These are phyloP conservation scores for Phortica variegata DNA, from an alignment of 1,140 invertebrate genomes.

Conservation along the genomic window DNA sequence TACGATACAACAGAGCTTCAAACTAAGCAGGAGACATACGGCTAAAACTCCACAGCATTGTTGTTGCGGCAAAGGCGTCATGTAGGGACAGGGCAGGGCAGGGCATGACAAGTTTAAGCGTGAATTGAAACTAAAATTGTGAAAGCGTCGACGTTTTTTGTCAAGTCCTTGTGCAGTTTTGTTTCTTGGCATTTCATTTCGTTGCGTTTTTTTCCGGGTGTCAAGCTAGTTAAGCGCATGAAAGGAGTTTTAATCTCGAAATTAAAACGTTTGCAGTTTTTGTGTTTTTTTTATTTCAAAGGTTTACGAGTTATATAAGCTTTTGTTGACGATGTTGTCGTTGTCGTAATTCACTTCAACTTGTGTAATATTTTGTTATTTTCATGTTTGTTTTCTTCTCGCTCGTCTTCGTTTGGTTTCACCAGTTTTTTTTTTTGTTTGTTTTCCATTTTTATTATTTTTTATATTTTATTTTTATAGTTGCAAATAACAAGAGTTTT, in stretches of 20 bases:
- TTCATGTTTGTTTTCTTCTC: conserved; percentile 2
- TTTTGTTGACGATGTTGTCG: conserved; percentile 6
- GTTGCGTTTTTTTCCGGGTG: conserved; percentile 32
- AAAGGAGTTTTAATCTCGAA: conserved; percentile 55
- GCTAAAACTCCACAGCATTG: too few relatives aligned
- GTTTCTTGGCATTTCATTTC: conserved; percentile 11
- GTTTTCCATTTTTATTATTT: conserved; percentile 37
- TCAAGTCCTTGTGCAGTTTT: too few relatives aligned
- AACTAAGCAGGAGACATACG: too few relatives aligned
- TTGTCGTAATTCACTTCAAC: conserved; percentile 48
- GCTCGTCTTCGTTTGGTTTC: not conserved
- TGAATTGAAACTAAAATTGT: too few relatives aligned
- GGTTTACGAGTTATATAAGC: conserved; percentile 41
- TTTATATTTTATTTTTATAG: conserved; percentile 44
- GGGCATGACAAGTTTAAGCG: too few relatives aligned
- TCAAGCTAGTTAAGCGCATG: conserved; percentile 52
- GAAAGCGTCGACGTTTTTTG: too few relatives aligned
- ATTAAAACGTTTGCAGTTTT: conserved; percentile 55
- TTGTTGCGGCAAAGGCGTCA: too few relatives aligned
- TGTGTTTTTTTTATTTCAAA: conserved; percentile 29
- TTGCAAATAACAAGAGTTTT: conserved; percentile 44
- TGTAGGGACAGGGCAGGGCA: too few relatives aligned
- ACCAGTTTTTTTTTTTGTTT: not conserved
- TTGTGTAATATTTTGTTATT: conserved; percentile 41
- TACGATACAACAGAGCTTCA: not conserved